These are phyloP conservation scores for Oryzias melastigma DNA, from an alignment of 2,113 vertebrate genomes.

Conservation along the genomic window DNA sequence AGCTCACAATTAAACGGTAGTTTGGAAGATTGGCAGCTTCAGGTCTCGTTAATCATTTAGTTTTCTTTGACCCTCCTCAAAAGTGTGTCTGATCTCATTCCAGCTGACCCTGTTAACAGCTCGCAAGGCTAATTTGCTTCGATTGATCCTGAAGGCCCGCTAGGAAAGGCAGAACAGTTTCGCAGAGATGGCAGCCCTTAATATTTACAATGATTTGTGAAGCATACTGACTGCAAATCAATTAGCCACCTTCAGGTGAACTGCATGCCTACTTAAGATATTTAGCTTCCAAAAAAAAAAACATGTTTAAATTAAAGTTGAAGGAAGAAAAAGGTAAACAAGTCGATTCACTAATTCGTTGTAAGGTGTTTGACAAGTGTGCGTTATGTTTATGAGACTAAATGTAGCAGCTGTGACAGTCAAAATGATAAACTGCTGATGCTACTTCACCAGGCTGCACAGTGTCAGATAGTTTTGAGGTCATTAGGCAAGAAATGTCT, in stretches of 20 bases:
- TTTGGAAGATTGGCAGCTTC: constrained; percentile 43
- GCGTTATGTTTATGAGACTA: no score
- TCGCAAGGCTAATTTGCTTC: constrained; percentile 49
- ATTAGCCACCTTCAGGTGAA: constrained; percentile 17
- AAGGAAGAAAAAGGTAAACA: no score
- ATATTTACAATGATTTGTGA: constrained; percentile 36
- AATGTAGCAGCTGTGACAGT: not conserved
- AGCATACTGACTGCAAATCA: constrained; percentile 24
- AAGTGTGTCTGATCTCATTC: constrained; percentile 57
- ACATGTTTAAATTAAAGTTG: no score
- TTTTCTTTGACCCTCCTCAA: constrained; percentile 40
- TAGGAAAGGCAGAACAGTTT: constrained; percentile 35
- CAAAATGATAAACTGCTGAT: constrained; percentile 2
- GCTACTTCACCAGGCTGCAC: not conserved
- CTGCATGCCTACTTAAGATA: not conserved
- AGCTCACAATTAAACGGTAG: constrained; percentile 21
- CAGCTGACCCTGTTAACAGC: constrained; percentile 41
- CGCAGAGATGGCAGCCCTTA: constrained; percentile 20
- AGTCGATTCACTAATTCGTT: no score
- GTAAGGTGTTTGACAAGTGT: no score
- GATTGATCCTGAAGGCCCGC: constrained; percentile 59
- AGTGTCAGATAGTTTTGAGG: not conserved
- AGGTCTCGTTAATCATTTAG: constrained; percentile 40
- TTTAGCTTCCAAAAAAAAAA: no score
- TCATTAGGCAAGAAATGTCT: constrained; percentile 4